Conservation (phyloP, 2,797 vertebrate genomes). For the Phoeniculus purpureus region DNA sequence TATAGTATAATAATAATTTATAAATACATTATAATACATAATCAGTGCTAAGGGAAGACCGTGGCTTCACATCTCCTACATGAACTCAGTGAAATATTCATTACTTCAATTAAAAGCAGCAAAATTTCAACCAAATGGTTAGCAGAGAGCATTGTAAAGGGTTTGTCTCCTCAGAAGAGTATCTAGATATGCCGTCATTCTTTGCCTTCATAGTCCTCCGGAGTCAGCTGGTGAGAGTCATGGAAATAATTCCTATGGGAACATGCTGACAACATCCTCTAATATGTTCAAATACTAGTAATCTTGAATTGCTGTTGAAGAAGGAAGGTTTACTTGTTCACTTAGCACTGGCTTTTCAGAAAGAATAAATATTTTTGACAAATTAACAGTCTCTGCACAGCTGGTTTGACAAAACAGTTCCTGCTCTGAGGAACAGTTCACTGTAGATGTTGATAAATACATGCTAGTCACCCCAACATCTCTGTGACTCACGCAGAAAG, state of each 20-base stretch:
- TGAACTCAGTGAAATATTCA: neutral
- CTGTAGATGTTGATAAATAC: conserved; percentile 20
- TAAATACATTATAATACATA: neutral
- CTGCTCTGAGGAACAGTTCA: neutral
- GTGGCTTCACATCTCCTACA: neutral
- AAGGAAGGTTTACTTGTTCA: neutral
- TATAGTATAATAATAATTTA: no score
- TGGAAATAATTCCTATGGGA: neutral
- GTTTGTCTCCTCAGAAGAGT: neutral
- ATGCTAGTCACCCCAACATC: neutral
- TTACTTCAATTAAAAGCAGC: neutral
- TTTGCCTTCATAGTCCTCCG: neutral
- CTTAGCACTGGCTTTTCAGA: neutral
- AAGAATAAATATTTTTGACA: neutral
- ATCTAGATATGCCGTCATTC: neutral
- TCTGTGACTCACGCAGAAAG: neutral
- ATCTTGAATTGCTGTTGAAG: neutral
- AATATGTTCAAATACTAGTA: neutral
- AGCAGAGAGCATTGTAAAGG: neutral
- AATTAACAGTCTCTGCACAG: neutral
- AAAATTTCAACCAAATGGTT: neutral
- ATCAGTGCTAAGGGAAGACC: neutral
- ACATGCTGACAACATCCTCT: neutral
- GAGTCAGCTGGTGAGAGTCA: neutral
- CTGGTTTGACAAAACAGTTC: neutral